phyloP scores from a whole-genome alignment of 2,888 invertebrate species.

The Danaus chrysippus region DNA sequence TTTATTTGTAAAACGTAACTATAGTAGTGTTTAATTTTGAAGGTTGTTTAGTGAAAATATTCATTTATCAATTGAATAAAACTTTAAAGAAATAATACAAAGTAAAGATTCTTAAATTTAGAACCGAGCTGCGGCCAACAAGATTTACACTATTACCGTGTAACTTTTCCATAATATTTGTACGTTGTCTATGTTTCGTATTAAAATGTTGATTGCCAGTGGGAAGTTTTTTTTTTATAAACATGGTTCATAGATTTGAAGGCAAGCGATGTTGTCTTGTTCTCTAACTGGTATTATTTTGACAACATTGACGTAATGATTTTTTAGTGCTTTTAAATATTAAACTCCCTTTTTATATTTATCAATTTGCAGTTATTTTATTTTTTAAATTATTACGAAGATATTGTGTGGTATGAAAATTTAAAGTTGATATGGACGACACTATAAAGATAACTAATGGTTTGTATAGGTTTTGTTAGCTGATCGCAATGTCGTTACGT shows the following conservation, averaged over 20 bases:
- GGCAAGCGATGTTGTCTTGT: conserved; percentile 53
- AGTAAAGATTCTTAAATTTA: too few relatives aligned
- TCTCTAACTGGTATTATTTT: conserved; percentile 54
- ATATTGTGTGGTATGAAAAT: conserved; percentile 64
- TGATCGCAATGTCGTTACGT: not conserved
- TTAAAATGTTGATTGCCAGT: conserved; percentile 19
- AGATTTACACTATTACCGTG: too few relatives aligned
- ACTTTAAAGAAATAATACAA: too few relatives aligned
- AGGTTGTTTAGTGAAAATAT: too few relatives aligned
- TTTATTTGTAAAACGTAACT: too few relatives aligned
- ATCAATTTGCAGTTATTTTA: conserved; percentile 52
- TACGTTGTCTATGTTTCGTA: not conserved
- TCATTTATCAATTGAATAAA: too few relatives aligned
- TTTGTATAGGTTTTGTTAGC: conserved; percentile 27
- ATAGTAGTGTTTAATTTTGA: too few relatives aligned
- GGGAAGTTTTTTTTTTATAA: conserved; percentile 3
- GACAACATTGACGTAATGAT: conserved; percentile 74
- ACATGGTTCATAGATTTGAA: conserved; percentile 54
- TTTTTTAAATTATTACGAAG: conserved; percentile 53
- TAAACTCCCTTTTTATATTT: conserved; percentile 62
- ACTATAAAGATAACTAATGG: conserved; percentile 65
- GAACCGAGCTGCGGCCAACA: too few relatives aligned
- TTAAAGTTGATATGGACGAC: conserved; percentile 71
- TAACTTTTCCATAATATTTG: not conserved
- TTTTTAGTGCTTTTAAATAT: conserved; percentile 67